Conservation (phyloP, 2,888 invertebrate genomes). For the Morinoia aosen region DNA sequence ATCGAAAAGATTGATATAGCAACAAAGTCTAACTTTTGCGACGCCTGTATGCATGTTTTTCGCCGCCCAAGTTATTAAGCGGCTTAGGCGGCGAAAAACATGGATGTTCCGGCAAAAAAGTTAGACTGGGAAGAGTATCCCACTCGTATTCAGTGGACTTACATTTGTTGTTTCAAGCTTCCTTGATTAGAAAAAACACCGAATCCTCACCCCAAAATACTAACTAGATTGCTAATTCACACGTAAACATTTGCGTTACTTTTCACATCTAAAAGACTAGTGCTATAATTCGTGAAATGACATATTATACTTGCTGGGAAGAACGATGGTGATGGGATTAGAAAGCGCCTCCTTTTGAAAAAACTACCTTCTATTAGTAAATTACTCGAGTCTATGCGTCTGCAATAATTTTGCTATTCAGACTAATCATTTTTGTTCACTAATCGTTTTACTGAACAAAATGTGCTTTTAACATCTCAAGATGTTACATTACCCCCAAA, state of each 20-base stretch:
- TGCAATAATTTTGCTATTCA: too few relatives aligned
- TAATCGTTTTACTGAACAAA: too few relatives aligned
- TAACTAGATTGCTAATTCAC: neutral
- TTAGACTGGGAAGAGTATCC: too few relatives aligned
- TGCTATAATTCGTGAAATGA: neutral
- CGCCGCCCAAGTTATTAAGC: too few relatives aligned
- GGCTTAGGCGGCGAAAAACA: too few relatives aligned
- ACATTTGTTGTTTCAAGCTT: neutral
- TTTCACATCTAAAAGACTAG: neutral
- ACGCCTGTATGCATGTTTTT: too few relatives aligned
- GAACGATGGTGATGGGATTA: neutral
- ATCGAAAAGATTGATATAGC: neutral
- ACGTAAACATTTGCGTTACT: neutral
- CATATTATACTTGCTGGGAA: neutral
- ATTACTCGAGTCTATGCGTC: neutral
- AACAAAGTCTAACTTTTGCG: neutral
- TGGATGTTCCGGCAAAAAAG: too few relatives aligned
- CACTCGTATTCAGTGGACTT: neutral
- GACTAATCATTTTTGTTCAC: too few relatives aligned
- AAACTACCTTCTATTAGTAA: neutral
- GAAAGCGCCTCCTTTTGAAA: neutral
- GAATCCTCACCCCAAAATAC: neutral
- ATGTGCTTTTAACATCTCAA: too few relatives aligned
- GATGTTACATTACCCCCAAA: too few relatives aligned
- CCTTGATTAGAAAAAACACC: neutral